These are phyloP conservation scores for Bugula neritina DNA, from an alignment of 2,888 invertebrate species.

Conservation along the genomic window DNA sequence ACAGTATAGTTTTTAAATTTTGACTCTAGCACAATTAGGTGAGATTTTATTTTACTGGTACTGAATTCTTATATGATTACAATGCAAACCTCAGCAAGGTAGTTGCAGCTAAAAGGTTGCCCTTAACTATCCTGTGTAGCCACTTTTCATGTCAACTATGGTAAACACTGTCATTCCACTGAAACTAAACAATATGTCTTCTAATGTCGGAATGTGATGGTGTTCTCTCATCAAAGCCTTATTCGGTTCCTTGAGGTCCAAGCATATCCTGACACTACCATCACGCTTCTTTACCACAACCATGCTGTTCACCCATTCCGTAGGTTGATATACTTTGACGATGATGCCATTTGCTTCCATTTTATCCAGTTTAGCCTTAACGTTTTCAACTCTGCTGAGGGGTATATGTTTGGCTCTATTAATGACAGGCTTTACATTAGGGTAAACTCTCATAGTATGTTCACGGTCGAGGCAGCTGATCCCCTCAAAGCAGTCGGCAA, in stretches of 20 bases:
- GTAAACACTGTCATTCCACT: constrained; percentile 32
- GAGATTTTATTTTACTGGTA: no score
- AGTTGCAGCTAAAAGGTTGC: no score
- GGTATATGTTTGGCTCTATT: constrained; percentile 8
- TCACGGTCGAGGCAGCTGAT: not conserved
- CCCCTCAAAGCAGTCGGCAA: constrained; percentile 9
- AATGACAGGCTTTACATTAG: not conserved
- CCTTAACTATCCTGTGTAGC: no score
- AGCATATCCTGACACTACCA: constrained; percentile 30
- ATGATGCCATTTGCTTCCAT: constrained; percentile 1
- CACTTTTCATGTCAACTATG: constrained; percentile 32
- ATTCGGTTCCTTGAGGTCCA: constrained; percentile 30
- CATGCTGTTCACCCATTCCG: constrained; percentile 19
- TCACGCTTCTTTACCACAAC: constrained; percentile 3
- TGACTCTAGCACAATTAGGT: no score
- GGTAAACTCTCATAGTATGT: not conserved
- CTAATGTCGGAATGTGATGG: constrained; percentile 29
- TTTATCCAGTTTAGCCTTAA: not conserved
- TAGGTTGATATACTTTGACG: not conserved
- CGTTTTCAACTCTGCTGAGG: not conserved
- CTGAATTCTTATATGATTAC: no score
- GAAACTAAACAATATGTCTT: constrained; percentile 29
- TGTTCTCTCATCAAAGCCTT: constrained; percentile 30
- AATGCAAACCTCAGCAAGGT: no score
- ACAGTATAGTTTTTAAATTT: no score